These are phyloP conservation scores for Petrocephalus schoutedeni DNA, from an alignment of 2,797 vertebrate genomes.

Conservation along the genomic window DNA sequence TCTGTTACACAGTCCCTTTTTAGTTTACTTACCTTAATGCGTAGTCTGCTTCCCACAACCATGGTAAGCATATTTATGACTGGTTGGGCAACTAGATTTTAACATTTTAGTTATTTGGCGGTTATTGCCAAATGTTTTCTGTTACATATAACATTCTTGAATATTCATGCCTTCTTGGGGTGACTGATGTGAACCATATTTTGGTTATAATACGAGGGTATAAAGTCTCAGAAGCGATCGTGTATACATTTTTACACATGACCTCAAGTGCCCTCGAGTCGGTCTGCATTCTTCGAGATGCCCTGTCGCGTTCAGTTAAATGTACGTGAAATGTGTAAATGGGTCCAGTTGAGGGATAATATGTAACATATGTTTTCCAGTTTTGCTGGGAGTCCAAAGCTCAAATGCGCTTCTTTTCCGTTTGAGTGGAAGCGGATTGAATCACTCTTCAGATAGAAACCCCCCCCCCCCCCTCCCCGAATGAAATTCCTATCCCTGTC, in stretches of 20 bases:
- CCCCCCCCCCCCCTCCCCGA: neutral
- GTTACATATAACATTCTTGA: neutral
- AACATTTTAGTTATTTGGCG: neutral
- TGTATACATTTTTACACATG: neutral
- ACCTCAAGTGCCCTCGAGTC: neutral
- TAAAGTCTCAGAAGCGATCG: conserved; percentile 3
- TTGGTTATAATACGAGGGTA: conserved; percentile 46
- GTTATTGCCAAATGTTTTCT: neutral
- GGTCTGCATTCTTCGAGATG: neutral
- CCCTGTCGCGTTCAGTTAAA: neutral
- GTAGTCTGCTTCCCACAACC: neutral
- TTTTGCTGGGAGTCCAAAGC: neutral
- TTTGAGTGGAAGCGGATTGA: neutral
- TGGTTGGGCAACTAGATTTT: neutral
- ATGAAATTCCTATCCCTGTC: neutral
- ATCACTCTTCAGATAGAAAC: neutral
- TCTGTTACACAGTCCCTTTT: neutral
- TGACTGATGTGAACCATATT: conserved; percentile 25
- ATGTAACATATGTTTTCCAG: neutral
- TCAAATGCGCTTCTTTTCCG: neutral
- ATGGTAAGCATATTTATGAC: neutral
- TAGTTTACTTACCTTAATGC: neutral
- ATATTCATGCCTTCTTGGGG: neutral
- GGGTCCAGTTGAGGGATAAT: neutral
- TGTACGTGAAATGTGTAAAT: conserved; percentile 1